Evolutionary conservation across 2,797 vertebrate species (phyloP).

Genomic region (Takifugu ocellatus): DNA sequence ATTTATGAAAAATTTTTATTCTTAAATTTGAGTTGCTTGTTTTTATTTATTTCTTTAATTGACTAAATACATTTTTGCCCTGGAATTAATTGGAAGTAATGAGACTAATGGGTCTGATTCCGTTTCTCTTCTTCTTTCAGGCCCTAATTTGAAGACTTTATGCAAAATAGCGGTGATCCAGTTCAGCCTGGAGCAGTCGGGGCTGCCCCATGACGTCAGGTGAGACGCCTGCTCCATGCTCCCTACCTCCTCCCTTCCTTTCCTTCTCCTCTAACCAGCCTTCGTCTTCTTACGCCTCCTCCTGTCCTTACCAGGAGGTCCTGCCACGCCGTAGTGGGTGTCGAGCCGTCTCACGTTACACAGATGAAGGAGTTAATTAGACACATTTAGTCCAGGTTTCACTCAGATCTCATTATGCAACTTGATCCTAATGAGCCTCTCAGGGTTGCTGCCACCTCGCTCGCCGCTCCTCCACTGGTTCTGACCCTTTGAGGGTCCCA

Average conservation of each 20-base stretch:
- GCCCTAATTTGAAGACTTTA: conserved; percentile 96
- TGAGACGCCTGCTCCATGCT: conserved; percentile 48
- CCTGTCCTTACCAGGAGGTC: too few species aligned
- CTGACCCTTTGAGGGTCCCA: conserved; percentile 51
- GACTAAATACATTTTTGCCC: conserved; percentile 31
- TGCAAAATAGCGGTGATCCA: conserved; percentile 99
- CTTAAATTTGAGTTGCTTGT: conserved; percentile 9
- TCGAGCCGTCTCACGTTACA: not conserved
- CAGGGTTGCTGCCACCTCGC: conserved; percentile 62
- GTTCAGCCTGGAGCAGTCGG: conserved; percentile 95
- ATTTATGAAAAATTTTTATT: conserved; percentile 13
- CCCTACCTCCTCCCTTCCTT: too few species aligned
- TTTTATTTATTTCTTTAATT: conserved; percentile 6
- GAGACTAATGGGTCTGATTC: conserved; percentile 37
- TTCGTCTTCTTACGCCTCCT: too few species aligned
- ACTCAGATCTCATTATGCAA: conserved; percentile 29
- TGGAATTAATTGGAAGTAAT: conserved; percentile 27
- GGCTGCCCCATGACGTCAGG: conserved; percentile 97
- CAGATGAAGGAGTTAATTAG: conserved; percentile 16
- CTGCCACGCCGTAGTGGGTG: not conserved
- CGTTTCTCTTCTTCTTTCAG: conserved; percentile 61
- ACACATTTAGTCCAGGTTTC: not conserved
- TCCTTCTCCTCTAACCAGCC: too few species aligned
- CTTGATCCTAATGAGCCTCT: conserved; percentile 58
- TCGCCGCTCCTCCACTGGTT: conserved; percentile 39